A percentile compares a stretch with the other conserved stretches of the same genome.
Evolutionary conservation across 2,888 invertebrate species (phyloP).

Genomic region (Rutpela maculata): DNA sequence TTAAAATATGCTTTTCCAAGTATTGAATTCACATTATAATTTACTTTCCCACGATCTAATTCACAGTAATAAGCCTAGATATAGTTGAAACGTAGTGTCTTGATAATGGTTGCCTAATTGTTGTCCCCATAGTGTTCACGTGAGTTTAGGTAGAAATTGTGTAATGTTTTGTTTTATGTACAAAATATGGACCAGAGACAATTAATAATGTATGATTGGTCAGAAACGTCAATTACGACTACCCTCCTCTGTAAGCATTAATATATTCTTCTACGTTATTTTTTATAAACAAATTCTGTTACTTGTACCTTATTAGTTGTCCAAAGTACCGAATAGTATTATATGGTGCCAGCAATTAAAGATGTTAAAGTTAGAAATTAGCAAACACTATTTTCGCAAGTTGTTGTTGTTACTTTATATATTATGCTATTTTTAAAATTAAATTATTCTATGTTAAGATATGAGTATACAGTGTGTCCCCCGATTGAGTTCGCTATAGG

Average conservation of each 20-base stretch:
- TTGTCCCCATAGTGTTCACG: slow-evolving; percentile 14
- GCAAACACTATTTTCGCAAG: slow-evolving; percentile 14
- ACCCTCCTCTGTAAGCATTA: slow-evolving; percentile 19
- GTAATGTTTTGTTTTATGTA: slow-evolving; percentile 3
- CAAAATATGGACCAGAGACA: slow-evolving; percentile 24
- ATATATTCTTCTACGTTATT: slow-evolving; percentile 37
- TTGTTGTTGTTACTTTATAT: background rate
- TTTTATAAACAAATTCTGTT: slow-evolving; percentile 5
- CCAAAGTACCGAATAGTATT: slow-evolving; percentile 34
- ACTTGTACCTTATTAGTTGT: background rate
- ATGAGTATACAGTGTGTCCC: background rate
- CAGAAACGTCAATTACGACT: slow-evolving; percentile 33
- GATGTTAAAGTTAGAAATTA: background rate
- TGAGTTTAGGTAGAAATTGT: background rate
- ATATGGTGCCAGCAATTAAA: slow-evolving; percentile 31
- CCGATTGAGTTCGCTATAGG: too few species aligned
- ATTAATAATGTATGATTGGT: background rate
- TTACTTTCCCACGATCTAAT: background rate
- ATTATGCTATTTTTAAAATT: background rate
- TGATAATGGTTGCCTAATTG: slow-evolving; percentile 28
- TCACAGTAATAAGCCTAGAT: background rate
- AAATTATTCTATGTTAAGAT: slow-evolving; percentile 9
- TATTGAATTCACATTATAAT: background rate
- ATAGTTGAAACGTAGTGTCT: slow-evolving; percentile 33
- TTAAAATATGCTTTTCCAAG: background rate